Evolutionary conservation across 2,888 invertebrate species (phyloP).

Genomic region (Tetrapedia diversipes): DNA sequence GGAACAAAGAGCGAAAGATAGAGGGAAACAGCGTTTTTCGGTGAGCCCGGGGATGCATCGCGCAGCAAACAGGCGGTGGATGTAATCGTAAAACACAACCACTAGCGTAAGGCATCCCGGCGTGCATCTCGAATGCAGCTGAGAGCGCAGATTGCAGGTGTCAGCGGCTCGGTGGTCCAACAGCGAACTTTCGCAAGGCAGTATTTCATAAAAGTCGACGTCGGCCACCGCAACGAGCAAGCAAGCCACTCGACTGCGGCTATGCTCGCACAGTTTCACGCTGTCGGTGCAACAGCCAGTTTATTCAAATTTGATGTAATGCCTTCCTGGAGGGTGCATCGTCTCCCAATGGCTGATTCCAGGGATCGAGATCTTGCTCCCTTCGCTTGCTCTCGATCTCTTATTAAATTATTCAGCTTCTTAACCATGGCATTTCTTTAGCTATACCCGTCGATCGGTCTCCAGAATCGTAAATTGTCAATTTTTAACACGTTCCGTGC

Average conservation of each 20-base stretch:
- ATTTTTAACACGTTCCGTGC: no score
- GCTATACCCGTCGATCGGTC: no score
- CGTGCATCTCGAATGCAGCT: constrained; percentile 64
- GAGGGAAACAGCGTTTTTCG: neutral
- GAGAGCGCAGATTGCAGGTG: constrained; percentile 73
- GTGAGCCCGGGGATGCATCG: neutral
- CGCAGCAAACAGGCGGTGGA: neutral
- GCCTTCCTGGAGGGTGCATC: constrained; percentile 16
- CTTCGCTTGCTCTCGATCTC: neutral
- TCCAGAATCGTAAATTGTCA: no score
- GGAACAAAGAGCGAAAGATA: neutral
- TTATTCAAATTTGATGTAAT: constrained; percentile 71
- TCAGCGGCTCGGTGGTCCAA: constrained; percentile 64
- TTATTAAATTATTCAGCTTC: neutral
- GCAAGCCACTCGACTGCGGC: constrained; percentile 37
- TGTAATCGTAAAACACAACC: constrained; percentile 65
- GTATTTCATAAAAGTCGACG: constrained; percentile 71
- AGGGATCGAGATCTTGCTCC: no score
- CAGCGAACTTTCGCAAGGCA: constrained; percentile 67
- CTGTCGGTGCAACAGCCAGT: constrained; percentile 68
- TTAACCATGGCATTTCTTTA: no score
- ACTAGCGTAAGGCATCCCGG: constrained; percentile 37
- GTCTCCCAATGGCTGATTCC: constrained; percentile 7
- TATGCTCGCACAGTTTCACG: constrained; percentile 43
- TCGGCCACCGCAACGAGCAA: constrained; percentile 50